phyloP scores from a whole-genome alignment of 2,888 invertebrate species.

The Scaptomyza flava region DNA sequence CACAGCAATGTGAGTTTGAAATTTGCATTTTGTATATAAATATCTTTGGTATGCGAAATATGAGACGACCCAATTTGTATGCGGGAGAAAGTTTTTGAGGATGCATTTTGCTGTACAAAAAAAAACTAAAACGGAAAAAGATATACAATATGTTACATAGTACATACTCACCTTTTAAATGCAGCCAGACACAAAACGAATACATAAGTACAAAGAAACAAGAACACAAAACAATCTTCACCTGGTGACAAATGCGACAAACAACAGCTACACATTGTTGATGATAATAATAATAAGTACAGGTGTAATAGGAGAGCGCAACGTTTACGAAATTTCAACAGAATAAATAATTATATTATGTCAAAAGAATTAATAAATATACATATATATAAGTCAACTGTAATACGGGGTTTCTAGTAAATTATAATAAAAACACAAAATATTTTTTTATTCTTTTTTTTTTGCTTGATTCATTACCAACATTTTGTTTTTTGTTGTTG shows the following conservation, averaged over 20 bases:
- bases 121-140: slow-evolving; percentile 14
- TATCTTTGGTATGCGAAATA: slow-evolving; percentile 55
- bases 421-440: slow-evolving; percentile 60
- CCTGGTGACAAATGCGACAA: slow-evolving; percentile 33
- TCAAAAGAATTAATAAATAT: slow-evolving; percentile 14
- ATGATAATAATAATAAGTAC: slow-evolving; percentile 26
- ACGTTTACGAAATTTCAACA: slow-evolving; percentile 46
- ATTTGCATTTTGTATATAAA: slow-evolving; percentile 23
- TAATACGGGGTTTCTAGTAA: slow-evolving; percentile 52
- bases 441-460: slow-evolving; percentile 38
- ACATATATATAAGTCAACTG: slow-evolving; percentile 35
- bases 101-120: slow-evolving; percentile 34
- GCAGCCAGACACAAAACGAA: slow-evolving; percentile 27
- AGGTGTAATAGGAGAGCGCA: slow-evolving; percentile 45
- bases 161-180: slow-evolving; percentile 47
- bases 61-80: slow-evolving; percentile 23
- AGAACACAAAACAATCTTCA: slow-evolving; percentile 35
- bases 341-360: slow-evolving; percentile 18
- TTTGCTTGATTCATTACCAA: slow-evolving; percentile 62
- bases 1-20: slow-evolving; percentile 50
- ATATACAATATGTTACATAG: slow-evolving; percentile 6
- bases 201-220: slow-evolving; percentile 35
- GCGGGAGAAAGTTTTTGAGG: slow-evolving; percentile 5
- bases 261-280: slow-evolving; percentile 38
- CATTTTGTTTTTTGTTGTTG: slow-evolving; percentile 48